Base-by-base conservation (phyloP, 2,113 vertebrate species). In the Hirundichthys speculiger region DNA sequence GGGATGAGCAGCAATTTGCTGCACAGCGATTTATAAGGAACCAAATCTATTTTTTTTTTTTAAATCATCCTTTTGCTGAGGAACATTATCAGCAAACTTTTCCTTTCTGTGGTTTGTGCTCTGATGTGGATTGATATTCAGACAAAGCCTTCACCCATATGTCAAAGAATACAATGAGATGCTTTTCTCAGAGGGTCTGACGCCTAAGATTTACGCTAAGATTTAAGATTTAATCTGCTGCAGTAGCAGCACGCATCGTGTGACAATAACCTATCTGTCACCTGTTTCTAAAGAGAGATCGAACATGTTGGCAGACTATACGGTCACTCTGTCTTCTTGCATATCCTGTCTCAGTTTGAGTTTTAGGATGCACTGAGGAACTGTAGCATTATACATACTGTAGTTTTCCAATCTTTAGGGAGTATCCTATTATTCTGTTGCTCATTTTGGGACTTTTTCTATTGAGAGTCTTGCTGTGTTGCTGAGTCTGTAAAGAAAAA, bases 1-100 rank as follows among this genome's bases (percentile, higher is more conserved):
- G 39, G 80, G 83, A 91, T 82, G 65, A 84, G 42, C 64, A 54
- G 73, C 57, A 74, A 82, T 90, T 84, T 83, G 71, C 49, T 48
- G 21, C 21, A 11, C 45, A 80, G 55, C 58, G 80, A 73, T 82
- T 88, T 75, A 82, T n/a, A 30, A 55, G 40, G 52, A 69, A 58
- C 62, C 10, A 34, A 34, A 34, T 34, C 6, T 34, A 34, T 53
- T 15, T 43, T 25, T 14, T 15, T 46, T 11, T 39, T 22, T 18
- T 40, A 62, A 2, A 7, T 45, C 45, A 18, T 34, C 30, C 7
- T 34, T 49, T 62, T 22, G 25, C 0, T 39, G n/a, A 64, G 38
- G 46, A 22, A 34, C 42, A 63, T 65, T n/a, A n/a, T n/a, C n/a
- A n/a, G n/a, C n/a, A n/a, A n/a, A 46, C 45, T 16, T 52, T 46